phyloP scores from a whole-genome alignment of 2,888 invertebrate species.

The Hemistola chrysoprasaria region DNA sequence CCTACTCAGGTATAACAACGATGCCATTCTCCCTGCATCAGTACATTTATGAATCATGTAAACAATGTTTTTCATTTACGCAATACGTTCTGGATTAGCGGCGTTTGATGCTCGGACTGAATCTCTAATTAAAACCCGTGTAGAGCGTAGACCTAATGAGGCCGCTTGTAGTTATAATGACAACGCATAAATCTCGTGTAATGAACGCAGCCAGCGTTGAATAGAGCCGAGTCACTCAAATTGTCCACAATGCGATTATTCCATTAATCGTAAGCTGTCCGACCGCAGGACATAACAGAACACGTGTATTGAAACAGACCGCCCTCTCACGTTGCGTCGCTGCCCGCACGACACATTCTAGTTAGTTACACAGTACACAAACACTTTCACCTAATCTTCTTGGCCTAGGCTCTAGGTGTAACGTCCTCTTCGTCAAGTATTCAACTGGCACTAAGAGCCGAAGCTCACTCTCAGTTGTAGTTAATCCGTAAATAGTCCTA shows the following conservation, averaged over 20 bases:
- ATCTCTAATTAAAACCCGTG: constrained; percentile 72
- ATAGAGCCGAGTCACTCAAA: constrained; percentile 73
- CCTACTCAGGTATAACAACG: constrained; percentile 18
- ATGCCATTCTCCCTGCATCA: constrained; percentile 2
- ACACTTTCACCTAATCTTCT: constrained; percentile 7
- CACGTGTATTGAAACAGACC: constrained; percentile 39
- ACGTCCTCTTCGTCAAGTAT: constrained; percentile 33
- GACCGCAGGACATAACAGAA: constrained; percentile 40
- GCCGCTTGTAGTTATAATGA: constrained; percentile 62
- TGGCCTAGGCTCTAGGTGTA: constrained; percentile 22
- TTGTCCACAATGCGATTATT: constrained; percentile 77
- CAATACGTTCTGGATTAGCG: constrained; percentile 43
- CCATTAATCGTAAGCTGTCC: constrained; percentile 61
- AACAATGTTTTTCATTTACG: constrained; percentile 24
- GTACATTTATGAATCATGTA: constrained; percentile 23
- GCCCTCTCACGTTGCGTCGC: constrained; percentile 23
- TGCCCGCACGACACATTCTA: not conserved
- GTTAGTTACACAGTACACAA: constrained; percentile 10
- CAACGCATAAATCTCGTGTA: constrained; percentile 74
- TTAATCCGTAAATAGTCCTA: constrained; percentile 27
- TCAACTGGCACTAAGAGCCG: constrained; percentile 31
- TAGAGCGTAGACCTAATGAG: constrained; percentile 55
- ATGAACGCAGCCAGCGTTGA: constrained; percentile 73
- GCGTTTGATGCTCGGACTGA: constrained; percentile 41
- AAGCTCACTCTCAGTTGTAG: constrained; percentile 19